Base-by-base conservation (phyloP, 2,888 invertebrate species). In the Sinhomidia bicolor region DNA sequence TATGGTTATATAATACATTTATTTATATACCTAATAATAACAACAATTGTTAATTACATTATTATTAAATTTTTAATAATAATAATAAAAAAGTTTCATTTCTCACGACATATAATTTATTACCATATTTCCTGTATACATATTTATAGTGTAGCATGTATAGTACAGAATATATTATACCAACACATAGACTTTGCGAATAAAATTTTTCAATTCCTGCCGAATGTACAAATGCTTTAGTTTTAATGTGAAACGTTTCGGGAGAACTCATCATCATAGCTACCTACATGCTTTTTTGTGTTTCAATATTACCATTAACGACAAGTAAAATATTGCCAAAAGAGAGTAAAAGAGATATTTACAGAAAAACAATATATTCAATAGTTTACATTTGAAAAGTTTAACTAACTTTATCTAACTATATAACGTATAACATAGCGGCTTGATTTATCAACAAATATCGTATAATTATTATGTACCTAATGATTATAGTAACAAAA, bases 1-100 rank as follows among this genome's bases (percentile, higher is more conserved):
- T 84, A 84, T 84, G 84, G 76, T 84, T 84, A 85, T 85, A 85
- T 65, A 85, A 85, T 79, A 78, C 78, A 85, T 78, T n/a, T 85
- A 65, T 62, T 65, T 14, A 76, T 60, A 23, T 60, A 60, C 36
- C 1, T 10, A 68, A 36, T 68, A 68, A n/a, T 60, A 36, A 36
- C 65, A 68, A 68, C 65, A 36, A 68, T 68, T 36, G 32, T 47
- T 12, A 36, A n/a, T 7, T 36, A 71, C 10, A n/a, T n/a, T n/a
- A n/a, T 9, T 10, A 20, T 23, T 36, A 54, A 41, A 51, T 54
- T 54, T 54, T 14, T 9, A 78, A 78, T 51, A 78, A 26, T 60
- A 51, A 36, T 78, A 23, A 76, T 76, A 76, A 74, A 17, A 36
- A 71, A 7, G 26, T 47, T 14, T 47, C 23, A 14, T 74, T 26